These are phyloP conservation scores for Muschampia plurimacula DNA, from an alignment of 2,888 invertebrate species.

Conservation along the genomic window DNA sequence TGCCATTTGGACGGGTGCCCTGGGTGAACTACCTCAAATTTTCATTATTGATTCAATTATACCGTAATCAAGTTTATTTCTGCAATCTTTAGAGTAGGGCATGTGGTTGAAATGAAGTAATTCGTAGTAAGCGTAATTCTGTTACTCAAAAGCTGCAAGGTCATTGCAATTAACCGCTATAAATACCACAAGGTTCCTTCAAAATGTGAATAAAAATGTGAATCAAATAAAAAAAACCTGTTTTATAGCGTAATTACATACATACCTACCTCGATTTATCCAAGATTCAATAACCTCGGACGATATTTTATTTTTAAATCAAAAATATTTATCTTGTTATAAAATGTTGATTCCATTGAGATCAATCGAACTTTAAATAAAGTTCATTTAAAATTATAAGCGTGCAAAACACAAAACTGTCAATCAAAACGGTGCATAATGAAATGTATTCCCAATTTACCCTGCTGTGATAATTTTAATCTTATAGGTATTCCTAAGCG, in stretches of 20 bases:
- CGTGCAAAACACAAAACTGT: background rate
- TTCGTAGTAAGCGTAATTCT: too few species aligned
- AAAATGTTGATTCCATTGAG: background rate
- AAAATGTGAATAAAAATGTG: background rate
- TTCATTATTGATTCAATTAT: too few species aligned
- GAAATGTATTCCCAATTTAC: background rate
- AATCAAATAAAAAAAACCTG: background rate
- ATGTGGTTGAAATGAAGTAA: too few species aligned
- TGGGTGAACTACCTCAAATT: too few species aligned
- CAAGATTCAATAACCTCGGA: background rate
- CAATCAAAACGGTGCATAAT: background rate
- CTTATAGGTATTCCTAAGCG: background rate
- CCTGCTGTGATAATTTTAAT: background rate
- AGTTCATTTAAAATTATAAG: background rate
- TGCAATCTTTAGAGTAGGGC: too few species aligned
- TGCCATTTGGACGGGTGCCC: too few species aligned
- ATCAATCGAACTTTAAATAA: background rate
- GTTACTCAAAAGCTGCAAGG: background rate
- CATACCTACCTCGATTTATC: background rate
- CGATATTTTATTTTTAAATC: background rate
- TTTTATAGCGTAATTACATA: background rate
- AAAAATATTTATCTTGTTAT: background rate
- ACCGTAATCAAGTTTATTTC: too few species aligned
- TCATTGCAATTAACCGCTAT: constrained; percentile 15
- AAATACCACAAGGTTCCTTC: background rate